These are phyloP conservation scores for Thymelicus sylvestris DNA, from an alignment of 2,888 invertebrate species.

Conservation along the genomic window DNA sequence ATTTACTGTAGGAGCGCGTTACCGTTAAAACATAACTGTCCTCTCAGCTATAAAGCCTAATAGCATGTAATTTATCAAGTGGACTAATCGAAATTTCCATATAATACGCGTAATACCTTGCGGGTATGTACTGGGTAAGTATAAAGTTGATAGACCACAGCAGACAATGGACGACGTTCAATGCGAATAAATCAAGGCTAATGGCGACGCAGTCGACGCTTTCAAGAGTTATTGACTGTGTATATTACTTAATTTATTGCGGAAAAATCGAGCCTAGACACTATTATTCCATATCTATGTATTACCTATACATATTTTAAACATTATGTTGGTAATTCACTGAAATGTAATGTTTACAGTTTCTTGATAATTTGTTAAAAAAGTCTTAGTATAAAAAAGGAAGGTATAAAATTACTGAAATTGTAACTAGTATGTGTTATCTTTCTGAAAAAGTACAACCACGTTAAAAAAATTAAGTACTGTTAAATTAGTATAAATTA, in stretches of 20 bases:
- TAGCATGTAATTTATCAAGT: conserved; percentile 56
- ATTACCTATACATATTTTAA: conserved; percentile 17
- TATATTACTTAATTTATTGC: conserved; percentile 54
- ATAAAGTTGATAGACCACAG: conserved; percentile 54
- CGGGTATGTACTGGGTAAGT: conserved; percentile 51
- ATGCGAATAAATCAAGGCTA: conserved; percentile 65
- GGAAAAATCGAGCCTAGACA: conserved; percentile 41
- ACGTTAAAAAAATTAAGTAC: no score
- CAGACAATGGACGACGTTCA: conserved; percentile 65
- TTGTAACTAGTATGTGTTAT: no score
- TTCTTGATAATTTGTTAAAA: no score
- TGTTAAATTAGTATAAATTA: no score
- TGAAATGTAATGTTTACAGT: no score
- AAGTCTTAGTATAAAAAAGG: no score
- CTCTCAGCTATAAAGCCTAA: conserved; percentile 51
- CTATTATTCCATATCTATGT: conserved; percentile 27
- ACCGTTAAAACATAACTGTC: conserved; percentile 49
- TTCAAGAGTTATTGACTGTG: conserved; percentile 65
- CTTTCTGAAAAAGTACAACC: no score
- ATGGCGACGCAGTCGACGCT: conserved; percentile 63
- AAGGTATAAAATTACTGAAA: no score
- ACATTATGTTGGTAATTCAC: neutral
- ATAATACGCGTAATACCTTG: conserved; percentile 56
- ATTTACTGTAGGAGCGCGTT: conserved; percentile 39
- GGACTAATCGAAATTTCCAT: conserved; percentile 57